Evolutionary conservation across 2,113 vertebrate genomes (phyloP), one percentile per base, ranked within the genome.

Genomic region (Gymnorhina tibicen): DNA sequence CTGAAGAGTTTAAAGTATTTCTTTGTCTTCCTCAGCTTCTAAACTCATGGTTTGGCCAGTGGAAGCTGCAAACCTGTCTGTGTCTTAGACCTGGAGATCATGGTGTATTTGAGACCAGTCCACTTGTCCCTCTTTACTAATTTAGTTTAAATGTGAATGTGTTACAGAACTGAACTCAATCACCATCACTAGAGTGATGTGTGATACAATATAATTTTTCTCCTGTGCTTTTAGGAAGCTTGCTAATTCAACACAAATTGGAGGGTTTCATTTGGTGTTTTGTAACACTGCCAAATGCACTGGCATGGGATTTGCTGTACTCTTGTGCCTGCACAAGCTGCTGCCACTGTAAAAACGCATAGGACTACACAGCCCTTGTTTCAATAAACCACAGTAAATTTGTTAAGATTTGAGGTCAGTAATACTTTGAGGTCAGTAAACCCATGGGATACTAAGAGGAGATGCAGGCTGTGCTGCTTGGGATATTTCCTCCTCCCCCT

Each of bases 341-440:
- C 59, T 74, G 23, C 23, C 1, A 0, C 17, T 7, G 3, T 70
- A 59, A 63, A 4, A 86, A 72, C 3, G 0, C 0, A 0, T 6
- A 37, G 26, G 55, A 70, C 22, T 74, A 3, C 37, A 28, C 3
- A 55, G 16, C 3, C 17, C 20, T 33, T 73, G 62, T 46, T 46
- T 79, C 46, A 87, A 11, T 27, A 85, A 92, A 76, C 9, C 11
- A 18, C 16, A 23, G 3, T 7, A 68, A 62, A 0, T 66, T 69
- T 88, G 13, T 33, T 62, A 42, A 66, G 78, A 49, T 19, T 76
- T 69, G n/a, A 92, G 41, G 46, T 37, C 4, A 1, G n/a, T 53
- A 58, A 42, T n/a, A n/a, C 35, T 41, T 30, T 69, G n/a, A 92
- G 41, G 46, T 37, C 4, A 1, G n/a, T 53, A 58, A 42, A 62